Evolutionary conservation across 2,888 invertebrate species (phyloP).

Genomic region (Euplexia lucipara): DNA sequence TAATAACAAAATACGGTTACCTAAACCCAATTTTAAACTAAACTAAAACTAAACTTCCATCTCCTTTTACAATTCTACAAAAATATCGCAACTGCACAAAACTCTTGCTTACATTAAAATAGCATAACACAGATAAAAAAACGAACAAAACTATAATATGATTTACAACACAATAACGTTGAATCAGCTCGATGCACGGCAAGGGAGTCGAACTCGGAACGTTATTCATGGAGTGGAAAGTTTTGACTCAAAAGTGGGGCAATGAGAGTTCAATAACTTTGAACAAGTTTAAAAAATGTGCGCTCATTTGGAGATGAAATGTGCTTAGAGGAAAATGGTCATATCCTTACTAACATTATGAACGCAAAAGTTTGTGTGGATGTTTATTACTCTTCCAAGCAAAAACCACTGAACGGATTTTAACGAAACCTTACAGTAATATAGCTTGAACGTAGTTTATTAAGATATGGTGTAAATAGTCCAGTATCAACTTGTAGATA

Average conservation of each 20-base stretch:
- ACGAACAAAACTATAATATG: slow-evolving; percentile 51
- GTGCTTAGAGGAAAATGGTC: not conserved
- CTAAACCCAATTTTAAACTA: slow-evolving; percentile 14
- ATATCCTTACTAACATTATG: no score
- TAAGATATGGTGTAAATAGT: no score
- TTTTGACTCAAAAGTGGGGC: slow-evolving; percentile 61
- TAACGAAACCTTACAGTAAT: no score
- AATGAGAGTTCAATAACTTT: slow-evolving; percentile 59
- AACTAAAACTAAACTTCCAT: slow-evolving; percentile 36
- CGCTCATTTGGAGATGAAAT: slow-evolving; percentile 21
- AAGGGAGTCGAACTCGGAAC: slow-evolving; percentile 57
- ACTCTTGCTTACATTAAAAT: slow-evolving; percentile 52
- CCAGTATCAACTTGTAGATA: no score
- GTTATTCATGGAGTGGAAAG: slow-evolving; percentile 66
- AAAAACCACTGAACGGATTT: no score
- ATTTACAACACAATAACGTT: slow-evolving; percentile 62
- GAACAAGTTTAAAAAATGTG: slow-evolving; percentile 51
- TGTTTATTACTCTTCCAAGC: no score
- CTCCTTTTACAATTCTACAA: slow-evolving; percentile 17
- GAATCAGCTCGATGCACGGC: slow-evolving; percentile 49
- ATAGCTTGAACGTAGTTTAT: no score
- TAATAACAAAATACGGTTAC: slow-evolving; percentile 11
- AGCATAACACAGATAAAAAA: slow-evolving; percentile 28
- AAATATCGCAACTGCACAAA: slow-evolving; percentile 34
- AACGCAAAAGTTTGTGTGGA: no score